Evolutionary conservation across 1,140 invertebrate genomes (phyloP), one percentile per base, ranked within the genome.

Genomic region (Scaptodrosophila lebanonensis): DNA sequence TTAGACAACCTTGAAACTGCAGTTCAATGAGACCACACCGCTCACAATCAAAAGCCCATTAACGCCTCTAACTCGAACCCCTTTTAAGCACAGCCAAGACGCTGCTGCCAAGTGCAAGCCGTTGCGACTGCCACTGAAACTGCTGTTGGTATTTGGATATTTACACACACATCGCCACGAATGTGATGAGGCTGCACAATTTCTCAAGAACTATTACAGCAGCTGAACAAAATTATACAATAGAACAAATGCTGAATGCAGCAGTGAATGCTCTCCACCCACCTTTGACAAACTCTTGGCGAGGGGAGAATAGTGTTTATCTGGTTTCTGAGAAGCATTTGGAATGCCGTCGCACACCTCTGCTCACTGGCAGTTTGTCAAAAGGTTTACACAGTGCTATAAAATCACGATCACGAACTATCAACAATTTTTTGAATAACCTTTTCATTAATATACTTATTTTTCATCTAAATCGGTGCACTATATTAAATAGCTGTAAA

Each of bases 241-340:
- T 60, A 53, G n/a, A n/a, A n/a, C n/a, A n/a, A 33, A 20, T 17
- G 22, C 17, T 11, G 57, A 13, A 54, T 49, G 17, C 18, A 51
- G 33, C 44, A 12, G 22, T 25, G 22, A 8, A 25, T 8, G 3
- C 22, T 25, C 8, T 25, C 22, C 22, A 25, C 8, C n/a, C 22
- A 25, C 3, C 22, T 25, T 25, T 25, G 8, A 25, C 22, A 25
- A 25, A 25, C 22, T 25, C 22, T 25, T 25, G 22, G 22, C 8
- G 8, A 25, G 22, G 22, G 22, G 12, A 27, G n/a, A 64, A 38
- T 27, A 57, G 60, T 54, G 51, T 49, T 53, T 82, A 68, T 73
- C 76, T 82, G 57, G 82, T 25, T 82, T 82, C 75, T 82, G 66
- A 82, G 75, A 82, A 82, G 75, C 61, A 83, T 82, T 82, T 75